Evolutionary conservation across 1,140 invertebrate species (phyloP).

Genomic region (Berghia stephanieae): DNA sequence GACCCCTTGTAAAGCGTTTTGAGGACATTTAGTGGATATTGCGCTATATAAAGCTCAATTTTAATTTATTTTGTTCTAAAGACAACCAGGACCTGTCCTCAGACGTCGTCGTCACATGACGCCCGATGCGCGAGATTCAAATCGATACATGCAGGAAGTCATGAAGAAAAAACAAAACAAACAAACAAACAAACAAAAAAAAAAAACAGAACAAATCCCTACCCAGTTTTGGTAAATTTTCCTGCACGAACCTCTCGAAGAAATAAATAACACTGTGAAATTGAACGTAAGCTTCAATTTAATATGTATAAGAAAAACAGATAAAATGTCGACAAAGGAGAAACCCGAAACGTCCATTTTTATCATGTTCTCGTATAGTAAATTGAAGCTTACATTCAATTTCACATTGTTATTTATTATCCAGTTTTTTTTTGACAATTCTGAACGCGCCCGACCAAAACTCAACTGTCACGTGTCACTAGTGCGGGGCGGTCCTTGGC

Average conservation of each 20-base stretch:
- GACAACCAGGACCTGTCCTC: slow-evolving; percentile 11
- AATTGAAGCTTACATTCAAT: too few species aligned
- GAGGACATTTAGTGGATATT: slow-evolving; percentile 16
- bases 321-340: neutral
- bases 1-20: slow-evolving; percentile 17
- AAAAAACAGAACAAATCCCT: too few species aligned
- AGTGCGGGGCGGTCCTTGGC: too few species aligned
- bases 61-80: neutral
- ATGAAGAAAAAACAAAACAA: slow-evolving; percentile 10
- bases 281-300: neutral
- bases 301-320: neutral
- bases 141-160: slow-evolving; percentile 13
- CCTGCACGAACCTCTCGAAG: neutral
- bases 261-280: neutral
- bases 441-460: too few species aligned
- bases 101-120: too few species aligned
- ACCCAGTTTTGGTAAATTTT: neutral
- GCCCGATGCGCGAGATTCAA: slow-evolving; percentile 8
- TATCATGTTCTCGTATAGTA: too few species aligned
- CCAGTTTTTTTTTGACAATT: too few species aligned
- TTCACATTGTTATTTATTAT: too few species aligned
- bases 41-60: too few species aligned
- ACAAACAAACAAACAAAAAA: too few species aligned
- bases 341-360: slow-evolving; percentile 15
- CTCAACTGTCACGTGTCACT: too few species aligned